A percentile compares a stretch with the other conserved stretches of the same genome.
These are phyloP conservation scores for Heptranchias perlo DNA, from an alignment of 2,113 vertebrate species.

Conservation along the genomic window DNA sequence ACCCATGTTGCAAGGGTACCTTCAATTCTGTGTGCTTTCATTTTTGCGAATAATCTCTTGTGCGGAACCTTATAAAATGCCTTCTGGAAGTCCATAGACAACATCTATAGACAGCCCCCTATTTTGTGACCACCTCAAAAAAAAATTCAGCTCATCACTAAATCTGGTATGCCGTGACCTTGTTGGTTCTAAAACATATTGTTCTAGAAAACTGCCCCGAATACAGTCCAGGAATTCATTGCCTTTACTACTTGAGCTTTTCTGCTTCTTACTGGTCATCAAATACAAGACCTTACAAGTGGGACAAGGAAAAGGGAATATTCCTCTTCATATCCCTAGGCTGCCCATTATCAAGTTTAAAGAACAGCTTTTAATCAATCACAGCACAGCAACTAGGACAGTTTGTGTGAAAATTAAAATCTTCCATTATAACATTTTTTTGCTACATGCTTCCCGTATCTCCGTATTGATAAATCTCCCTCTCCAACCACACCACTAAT, in stretches of 20 bases:
- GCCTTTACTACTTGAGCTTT: neutral
- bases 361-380: no score
- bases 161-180: neutral
- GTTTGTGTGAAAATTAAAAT: neutral
- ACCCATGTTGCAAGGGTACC: neutral
- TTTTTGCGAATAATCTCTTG: neutral
- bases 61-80: neutral
- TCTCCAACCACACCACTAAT: neutral
- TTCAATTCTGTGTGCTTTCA: neutral
- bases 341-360: no score
- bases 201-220: neutral
- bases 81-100: neutral
- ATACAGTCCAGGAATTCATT: neutral
- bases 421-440: neutral
- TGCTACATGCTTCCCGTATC: neutral
- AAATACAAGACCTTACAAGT: no score
- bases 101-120: no score
- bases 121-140: neutral
- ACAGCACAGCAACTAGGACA: no score
- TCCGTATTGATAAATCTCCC: neutral
- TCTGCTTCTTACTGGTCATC: neutral
- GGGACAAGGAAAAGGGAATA: no score
- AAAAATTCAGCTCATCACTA: neutral
- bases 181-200: neutral
- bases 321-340: no score